Percentiles rank a stretch among this genome's conserved stretches.
phyloP scores from a whole-genome alignment of 2,888 invertebrate genomes.

The Meteorus cinctellus region DNA sequence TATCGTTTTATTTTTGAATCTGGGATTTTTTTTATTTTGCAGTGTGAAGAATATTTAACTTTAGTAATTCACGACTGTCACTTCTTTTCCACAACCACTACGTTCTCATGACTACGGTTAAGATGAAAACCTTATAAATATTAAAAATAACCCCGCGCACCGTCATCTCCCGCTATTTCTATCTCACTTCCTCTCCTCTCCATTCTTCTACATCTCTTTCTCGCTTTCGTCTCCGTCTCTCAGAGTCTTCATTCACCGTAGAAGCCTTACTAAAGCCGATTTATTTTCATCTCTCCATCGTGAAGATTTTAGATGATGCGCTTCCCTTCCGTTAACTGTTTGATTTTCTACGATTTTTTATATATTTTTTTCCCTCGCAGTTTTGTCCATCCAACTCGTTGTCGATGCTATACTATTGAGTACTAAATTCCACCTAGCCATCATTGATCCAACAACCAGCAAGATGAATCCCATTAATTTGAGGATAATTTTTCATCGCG shows the following conservation, averaged over 20 bases:
- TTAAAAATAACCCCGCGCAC: conserved; percentile 66
- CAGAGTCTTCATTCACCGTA: conserved; percentile 46
- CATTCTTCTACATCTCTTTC: conserved; percentile 39
- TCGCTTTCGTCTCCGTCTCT: conserved; percentile 30
- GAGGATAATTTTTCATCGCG: too few species aligned
- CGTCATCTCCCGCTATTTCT: conserved; percentile 20
- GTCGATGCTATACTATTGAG: neutral
- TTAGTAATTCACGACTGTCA: conserved; percentile 36
- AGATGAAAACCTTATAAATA: conserved; percentile 70
- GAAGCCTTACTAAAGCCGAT: conserved; percentile 70
- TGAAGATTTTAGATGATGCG: conserved; percentile 58
- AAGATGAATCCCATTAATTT: too few species aligned
- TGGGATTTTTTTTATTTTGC: conserved; percentile 53
- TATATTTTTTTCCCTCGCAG: neutral
- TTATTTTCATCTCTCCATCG: conserved; percentile 65
- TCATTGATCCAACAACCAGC: too few species aligned
- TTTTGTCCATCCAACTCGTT: neutral
- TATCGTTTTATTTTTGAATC: conserved; percentile 57
- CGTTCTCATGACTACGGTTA: conserved; percentile 43
- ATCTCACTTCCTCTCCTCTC: conserved; percentile 27
- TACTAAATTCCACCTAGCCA: too few species aligned
- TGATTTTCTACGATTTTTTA: conserved; percentile 41
- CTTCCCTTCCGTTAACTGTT: conserved; percentile 17
- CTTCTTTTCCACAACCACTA: conserved; percentile 24
- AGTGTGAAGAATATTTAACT: conserved; percentile 35